Evolutionary conservation across 2,797 vertebrate species (phyloP).

Genomic region (Columba guinea): DNA sequence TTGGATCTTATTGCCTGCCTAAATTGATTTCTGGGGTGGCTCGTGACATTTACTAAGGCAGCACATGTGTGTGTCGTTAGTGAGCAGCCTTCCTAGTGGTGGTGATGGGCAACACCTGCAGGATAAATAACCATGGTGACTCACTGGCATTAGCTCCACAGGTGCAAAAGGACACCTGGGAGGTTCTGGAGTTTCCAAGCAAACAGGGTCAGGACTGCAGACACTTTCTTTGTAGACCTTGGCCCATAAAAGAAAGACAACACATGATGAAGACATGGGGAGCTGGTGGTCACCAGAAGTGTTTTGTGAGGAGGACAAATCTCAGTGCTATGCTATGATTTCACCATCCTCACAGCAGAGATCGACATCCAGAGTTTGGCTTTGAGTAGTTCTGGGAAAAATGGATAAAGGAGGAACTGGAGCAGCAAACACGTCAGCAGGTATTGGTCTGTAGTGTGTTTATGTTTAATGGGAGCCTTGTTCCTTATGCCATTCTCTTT

Average conservation of each 20-base stretch:
- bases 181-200: not conserved
- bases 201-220: not conserved
- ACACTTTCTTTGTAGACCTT: rapidly evolving
- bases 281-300: not conserved
- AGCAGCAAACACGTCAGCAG: not conserved
- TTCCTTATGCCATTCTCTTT: not conserved
- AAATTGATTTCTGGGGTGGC: no score
- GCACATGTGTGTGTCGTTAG: not conserved
- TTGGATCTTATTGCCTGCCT: no score
- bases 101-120: not conserved
- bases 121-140: not conserved
- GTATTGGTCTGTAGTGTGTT: not conserved
- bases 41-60: not conserved
- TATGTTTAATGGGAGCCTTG: not conserved
- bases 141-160: not conserved
- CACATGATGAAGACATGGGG: rapidly evolving
- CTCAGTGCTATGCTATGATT: not conserved
- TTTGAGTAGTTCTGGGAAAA: not conserved
- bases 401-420: not conserved
- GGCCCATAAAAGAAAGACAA: not conserved
- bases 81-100: not conserved
- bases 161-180: not conserved
- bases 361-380: not conserved
- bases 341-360: not conserved
- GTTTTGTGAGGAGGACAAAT: not conserved